These are phyloP conservation scores for Erebia ligea DNA, from an alignment of 2,888 invertebrate species.

Conservation along the genomic window DNA sequence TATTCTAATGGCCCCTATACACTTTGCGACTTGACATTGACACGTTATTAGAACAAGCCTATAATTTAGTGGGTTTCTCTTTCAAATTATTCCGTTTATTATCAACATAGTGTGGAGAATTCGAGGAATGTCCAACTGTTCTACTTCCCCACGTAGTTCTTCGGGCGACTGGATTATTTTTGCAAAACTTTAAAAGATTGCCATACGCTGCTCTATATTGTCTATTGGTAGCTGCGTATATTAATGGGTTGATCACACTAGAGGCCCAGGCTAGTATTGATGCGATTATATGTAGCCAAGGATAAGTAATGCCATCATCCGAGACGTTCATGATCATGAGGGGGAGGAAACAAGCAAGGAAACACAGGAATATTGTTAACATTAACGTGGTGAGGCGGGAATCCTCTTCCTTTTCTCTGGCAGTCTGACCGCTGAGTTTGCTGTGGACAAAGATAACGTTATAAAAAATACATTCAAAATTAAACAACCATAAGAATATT, in stretches of 20 bases:
- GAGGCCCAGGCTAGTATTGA: constrained; percentile 95
- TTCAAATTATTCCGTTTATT: constrained; percentile 62
- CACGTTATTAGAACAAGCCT: constrained; percentile 42
- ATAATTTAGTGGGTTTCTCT: constrained; percentile 74
- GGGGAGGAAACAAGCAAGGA: constrained; percentile 93
- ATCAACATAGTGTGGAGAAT: constrained; percentile 72
- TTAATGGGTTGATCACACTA: constrained; percentile 94
- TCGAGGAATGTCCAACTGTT: constrained; percentile 75
- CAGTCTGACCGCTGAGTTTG: constrained; percentile 76
- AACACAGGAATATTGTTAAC: constrained; percentile 94
- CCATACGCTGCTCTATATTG: constrained; percentile 88
- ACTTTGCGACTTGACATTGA: neutral
- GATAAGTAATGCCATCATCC: constrained; percentile 88
- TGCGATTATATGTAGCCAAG: constrained; percentile 91
- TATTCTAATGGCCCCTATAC: constrained; percentile 1
- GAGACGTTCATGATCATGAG: constrained; percentile 94
- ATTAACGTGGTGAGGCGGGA: constrained; percentile 92
- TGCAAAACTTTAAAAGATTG: constrained; percentile 77
- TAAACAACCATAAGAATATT: neutral
- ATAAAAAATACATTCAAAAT: neutral
- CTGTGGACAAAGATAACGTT: constrained; percentile 51
- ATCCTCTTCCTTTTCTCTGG: constrained; percentile 86
- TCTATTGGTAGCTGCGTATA: constrained; percentile 94
- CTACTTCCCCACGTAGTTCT: constrained; percentile 76
- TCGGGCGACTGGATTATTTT: constrained; percentile 63